Base-by-base conservation (phyloP, 2,888 invertebrate species). In the Amiota mariae region DNA sequence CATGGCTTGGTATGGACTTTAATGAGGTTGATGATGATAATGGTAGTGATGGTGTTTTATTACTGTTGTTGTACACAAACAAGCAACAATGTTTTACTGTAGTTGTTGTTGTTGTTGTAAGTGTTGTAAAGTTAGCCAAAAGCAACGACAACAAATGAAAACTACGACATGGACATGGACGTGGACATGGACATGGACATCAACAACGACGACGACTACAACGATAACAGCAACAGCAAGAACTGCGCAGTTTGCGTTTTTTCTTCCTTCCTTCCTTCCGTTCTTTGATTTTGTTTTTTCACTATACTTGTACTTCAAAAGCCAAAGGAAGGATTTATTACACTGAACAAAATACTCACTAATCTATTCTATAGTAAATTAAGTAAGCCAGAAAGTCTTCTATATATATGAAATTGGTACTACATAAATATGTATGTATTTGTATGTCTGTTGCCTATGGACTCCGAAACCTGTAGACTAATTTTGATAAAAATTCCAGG, bases 1-100 rank as follows among this genome's bases (percentile, higher is more conserved):
- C 85, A 78, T 75, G 24, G 47, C 51, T 49, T 13, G 13, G 18
- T 49, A 56, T 63, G 63, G 56, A 56, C 46, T 76, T 70, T 51
- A 64, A 66, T 61, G 24, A 66, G 49, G 48, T n/a, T 15, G 18
- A 48, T 49, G 48, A 66, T n/a, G 49, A 20, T 20, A 48, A 66
- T 48, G 66, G 18, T 18, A 15, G 59, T 18, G 20, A 48, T 12
- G 15, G 54, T n/a, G 15, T 54, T 54, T 36, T 6, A 15, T 54
- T 54, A 12, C n/a, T 54, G 54, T 15, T 59, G 59, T 15, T 59
- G 11, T 59, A 36, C 36, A 36, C 36, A 54, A n/a, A 59, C 36
- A 46, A 18, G 63, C 63, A 63, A 63, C 63, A 63, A n/a, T 63
- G 46, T 63, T n/a, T 54, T 54, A 3, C 46, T 18, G 67, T 11